These are phyloP conservation scores for Myotis planiceps DNA, from an alignment of 2,797 vertebrate genomes.

Conservation along the genomic window DNA sequence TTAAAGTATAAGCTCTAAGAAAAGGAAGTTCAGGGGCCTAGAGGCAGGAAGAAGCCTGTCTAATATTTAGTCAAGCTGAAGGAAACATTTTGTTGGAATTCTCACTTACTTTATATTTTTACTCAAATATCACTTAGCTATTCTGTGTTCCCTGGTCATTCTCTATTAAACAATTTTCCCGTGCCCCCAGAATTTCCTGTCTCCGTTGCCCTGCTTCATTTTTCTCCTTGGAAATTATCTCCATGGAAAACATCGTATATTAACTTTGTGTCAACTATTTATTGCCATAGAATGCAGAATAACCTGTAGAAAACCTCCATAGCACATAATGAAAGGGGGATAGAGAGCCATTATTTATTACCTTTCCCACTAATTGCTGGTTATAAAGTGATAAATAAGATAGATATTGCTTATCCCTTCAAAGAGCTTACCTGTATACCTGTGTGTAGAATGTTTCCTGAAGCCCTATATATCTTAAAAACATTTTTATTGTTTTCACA, in stretches of 20 bases:
- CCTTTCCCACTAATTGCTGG: background rate
- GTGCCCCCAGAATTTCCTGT: fast-evolving
- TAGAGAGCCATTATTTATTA: background rate
- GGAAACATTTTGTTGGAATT: background rate
- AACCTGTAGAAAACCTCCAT: background rate
- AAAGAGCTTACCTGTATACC: background rate
- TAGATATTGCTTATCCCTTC: background rate
- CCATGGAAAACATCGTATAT: background rate
- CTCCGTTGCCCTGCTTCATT: background rate
- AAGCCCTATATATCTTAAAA: background rate
- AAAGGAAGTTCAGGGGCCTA: background rate
- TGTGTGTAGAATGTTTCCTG: background rate
- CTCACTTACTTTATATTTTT: background rate
- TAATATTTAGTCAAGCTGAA: background rate
- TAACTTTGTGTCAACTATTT: background rate
- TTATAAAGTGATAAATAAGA: background rate
- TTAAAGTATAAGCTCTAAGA: background rate
- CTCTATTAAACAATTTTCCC: background rate
- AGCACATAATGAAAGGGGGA: background rate
- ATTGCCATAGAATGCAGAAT: background rate
- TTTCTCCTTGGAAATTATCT: background rate
- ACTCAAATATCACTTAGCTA: background rate
- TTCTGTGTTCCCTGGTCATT: background rate
- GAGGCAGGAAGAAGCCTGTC: background rate
- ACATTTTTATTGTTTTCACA: background rate